phyloP scores from a whole-genome alignment of 1,140 invertebrate species.

The Drosophila lacteicornis region DNA sequence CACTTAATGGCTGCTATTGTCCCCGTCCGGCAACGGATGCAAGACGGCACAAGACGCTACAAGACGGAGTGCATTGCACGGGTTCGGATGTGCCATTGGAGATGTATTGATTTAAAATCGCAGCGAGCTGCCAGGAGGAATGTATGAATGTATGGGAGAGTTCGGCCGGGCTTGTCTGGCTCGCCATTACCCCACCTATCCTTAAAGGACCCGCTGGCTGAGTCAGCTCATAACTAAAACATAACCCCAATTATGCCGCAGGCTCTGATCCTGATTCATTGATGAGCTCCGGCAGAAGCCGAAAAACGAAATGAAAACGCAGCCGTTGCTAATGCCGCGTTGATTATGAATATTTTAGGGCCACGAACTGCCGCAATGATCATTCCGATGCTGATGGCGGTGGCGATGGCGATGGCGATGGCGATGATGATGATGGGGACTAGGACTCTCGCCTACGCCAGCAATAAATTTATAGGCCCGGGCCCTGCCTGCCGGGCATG shows the following conservation, averaged over 20 bases:
- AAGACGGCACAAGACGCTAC: constrained; percentile 6
- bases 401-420: constrained; percentile 35
- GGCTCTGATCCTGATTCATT: constrained; percentile 51
- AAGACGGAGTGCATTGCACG: constrained; percentile 18
- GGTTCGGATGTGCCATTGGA: constrained; percentile 20
- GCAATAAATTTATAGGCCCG: constrained; percentile 75
- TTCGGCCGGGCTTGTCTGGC: not conserved
- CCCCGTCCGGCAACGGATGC: constrained; percentile 18
- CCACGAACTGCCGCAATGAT: constrained; percentile 28
- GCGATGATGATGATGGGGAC: constrained; percentile 15
- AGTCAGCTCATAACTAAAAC: constrained; percentile 56
- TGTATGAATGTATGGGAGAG: not conserved
- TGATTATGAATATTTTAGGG: constrained; percentile 81
- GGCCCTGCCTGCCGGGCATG: constrained; percentile 43
- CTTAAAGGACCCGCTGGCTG: not conserved
- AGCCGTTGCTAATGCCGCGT: constrained; percentile 66
- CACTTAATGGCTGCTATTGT: constrained; percentile 81
- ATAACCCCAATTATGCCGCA: constrained; percentile 57
- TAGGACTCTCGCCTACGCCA: constrained; percentile 27
- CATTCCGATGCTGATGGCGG: constrained; percentile 21
- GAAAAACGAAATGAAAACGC: constrained; percentile 54
- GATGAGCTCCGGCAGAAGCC: constrained; percentile 40
- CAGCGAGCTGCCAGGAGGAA: not conserved
- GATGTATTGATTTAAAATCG: constrained; percentile 43
- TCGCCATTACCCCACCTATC: not conserved